Evolutionary conservation across 2,888 invertebrate species (phyloP), one percentile per base, ranked within the genome.

Genomic region (Pimpla rufipes): DNA sequence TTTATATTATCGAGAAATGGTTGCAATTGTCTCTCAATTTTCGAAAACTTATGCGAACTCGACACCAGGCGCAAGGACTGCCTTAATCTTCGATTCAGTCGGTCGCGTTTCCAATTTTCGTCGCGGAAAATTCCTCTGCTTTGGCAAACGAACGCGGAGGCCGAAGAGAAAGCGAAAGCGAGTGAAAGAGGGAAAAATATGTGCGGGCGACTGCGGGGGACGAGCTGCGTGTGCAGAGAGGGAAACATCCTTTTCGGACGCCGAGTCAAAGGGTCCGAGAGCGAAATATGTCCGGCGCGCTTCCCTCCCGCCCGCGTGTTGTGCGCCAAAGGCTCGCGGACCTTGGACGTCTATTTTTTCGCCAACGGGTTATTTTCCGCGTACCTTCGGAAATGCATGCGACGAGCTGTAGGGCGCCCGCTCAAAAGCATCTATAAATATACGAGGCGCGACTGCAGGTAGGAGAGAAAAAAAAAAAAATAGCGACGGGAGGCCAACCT

Each of bases 351-450:
- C 52, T 57, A 59, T 40, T 37, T 40, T 76, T n/a, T n/a, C n/a
- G 23, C 18, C 37, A 40, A 68, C 45, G 64, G 16, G 18, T 64
- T n/a, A n/a, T 78, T 74, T 74, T 59, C 55, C 10, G 68, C 10
- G 68, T 55, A 50, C 37, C 45, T 83, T 67, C 35, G 71, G 77
- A 70, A 77, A 75, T 79, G 74, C 62, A 75, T 77, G 74, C 37
- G 55, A 78, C 78, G 81, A 42, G 59, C 74, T 66, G 50, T 35
- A 8, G 77, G 62, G 64, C 57, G 77, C 59, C 70, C 57, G 57
- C 37, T 78, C 67, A 55, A 83, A 85, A 80, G 70, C n/a, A 62
- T 45, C 55, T 35, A 55, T 70, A 68, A 76, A 75, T 75, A 70
- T 40, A 52, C 47, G 11, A 29, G 35, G 7, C 21, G 55, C 23